Evolutionary conservation across 2,113 vertebrate species (phyloP), one percentile per base, ranked within the genome.

Genomic region (Scolopax mira): DNA sequence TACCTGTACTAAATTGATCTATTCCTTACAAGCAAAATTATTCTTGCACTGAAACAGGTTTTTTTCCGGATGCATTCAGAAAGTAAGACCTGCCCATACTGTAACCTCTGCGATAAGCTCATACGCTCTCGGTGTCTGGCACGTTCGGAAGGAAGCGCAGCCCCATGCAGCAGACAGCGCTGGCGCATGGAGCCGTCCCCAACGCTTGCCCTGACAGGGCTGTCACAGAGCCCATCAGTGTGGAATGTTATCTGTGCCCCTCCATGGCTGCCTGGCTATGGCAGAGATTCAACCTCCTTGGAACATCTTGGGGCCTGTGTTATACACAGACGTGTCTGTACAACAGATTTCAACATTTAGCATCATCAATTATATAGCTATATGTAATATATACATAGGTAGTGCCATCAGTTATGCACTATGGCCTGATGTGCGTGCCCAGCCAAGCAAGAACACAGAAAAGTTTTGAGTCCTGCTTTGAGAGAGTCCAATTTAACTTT

Each of bases 231-330:
- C 48, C 61, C 66, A 42, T 65, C 1, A 4, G 35, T 31, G 18
- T 48, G 89, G 70, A 94, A 85, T 51, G 70, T 85, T 65, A 44
- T 69, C 80, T 85, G 44, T 54, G 86, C 66, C 70, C 22, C n/a
- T 15, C 69, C 22, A 7, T 55, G 80, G 60, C 64, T 62, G 72
- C 11, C 2, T 0, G 0, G 46, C 48, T 83, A 17, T 22, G 1
- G 0, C 24, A 64, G 81, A 91, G 92, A 65, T 88, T 79, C 75
- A 57, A 44, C 37, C 5, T 11, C 23, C 65, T 48, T 52, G 30
- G 58, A 44, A 73, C 19, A 28, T 75, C 71, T 44, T 54, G 33
- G 41, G 28, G 8, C 21, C 49, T 27, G 5, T 8, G 31, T 28
- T 74, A 66, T 3, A 70, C 23, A 33, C 28, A 72, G 33, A 51